phyloP scores from a whole-genome alignment of 2,113 vertebrate species.

The Calidris pygmaea region DNA sequence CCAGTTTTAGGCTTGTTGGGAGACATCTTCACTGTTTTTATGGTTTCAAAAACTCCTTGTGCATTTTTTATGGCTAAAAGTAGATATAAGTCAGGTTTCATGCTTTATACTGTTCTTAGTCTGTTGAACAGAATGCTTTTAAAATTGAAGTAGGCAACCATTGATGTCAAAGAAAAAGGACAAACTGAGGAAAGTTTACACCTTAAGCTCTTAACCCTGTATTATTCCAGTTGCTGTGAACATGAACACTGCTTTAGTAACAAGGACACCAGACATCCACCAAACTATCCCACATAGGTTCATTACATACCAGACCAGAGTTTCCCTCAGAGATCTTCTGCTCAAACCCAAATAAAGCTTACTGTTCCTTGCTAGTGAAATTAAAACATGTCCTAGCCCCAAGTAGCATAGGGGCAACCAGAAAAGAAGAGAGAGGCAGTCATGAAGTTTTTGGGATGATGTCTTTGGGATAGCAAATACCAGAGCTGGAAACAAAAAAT shows the following conservation, averaged over 20 bases:
- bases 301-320: background rate
- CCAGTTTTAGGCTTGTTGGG: background rate
- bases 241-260: background rate
- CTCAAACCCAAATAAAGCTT: background rate
- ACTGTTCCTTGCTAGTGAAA: background rate
- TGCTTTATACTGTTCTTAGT: background rate
- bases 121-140: background rate
- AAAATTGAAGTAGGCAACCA: background rate
- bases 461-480: background rate
- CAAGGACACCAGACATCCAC: background rate
- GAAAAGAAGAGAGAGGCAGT: background rate
- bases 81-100: background rate
- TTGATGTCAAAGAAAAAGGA: background rate
- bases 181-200: background rate
- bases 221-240: background rate
- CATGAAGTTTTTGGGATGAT: background rate
- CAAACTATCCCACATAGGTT: background rate
- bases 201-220: background rate
- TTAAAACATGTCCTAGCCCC: background rate
- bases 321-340: background rate
- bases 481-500: background rate
- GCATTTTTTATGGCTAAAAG: background rate
- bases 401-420: background rate
- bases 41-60: background rate
- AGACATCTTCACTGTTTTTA: background rate